Evolutionary conservation across 2,888 invertebrate genomes (phyloP).

Genomic region (Drosophila kanekoi): DNA sequence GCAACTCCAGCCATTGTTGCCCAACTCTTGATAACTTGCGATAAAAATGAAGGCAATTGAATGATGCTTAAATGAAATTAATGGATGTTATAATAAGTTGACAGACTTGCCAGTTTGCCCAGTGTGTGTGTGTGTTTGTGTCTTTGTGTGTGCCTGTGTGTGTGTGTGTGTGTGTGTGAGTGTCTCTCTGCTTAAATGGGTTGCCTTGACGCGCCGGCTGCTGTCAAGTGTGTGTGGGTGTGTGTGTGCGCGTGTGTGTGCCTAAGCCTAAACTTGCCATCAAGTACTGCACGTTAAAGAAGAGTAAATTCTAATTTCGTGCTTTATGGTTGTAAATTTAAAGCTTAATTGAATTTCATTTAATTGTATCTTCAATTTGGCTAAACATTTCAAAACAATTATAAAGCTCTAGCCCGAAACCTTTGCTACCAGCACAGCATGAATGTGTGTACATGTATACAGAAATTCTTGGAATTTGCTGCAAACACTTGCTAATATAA

Average conservation of each 20-base stretch:
- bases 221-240: neutral
- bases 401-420: too few species aligned
- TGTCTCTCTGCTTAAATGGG: slow-evolving; percentile 15
- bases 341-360: too few species aligned
- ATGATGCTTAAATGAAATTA: slow-evolving; percentile 82
- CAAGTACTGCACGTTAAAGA: neutral
- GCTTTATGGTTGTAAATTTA: too few species aligned
- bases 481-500: too few species aligned
- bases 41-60: slow-evolving; percentile 81
- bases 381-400: too few species aligned
- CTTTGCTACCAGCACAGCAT: too few species aligned
- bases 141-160: neutral
- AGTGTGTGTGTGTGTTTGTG: neutral
- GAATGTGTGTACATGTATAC: too few species aligned
- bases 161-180: neutral
- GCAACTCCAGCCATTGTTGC: slow-evolving; percentile 36
- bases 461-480: too few species aligned
- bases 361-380: too few species aligned
- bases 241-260: neutral
- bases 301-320: too few species aligned
- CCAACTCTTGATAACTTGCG: slow-evolving; percentile 74
- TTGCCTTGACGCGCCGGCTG: slow-evolving; percentile 3
- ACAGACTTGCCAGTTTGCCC: slow-evolving; percentile 56
- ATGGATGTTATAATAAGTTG: slow-evolving; percentile 82
- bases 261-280: neutral